Base-by-base conservation (phyloP, 2,888 invertebrate genomes). In the Agriopis marginaria region DNA sequence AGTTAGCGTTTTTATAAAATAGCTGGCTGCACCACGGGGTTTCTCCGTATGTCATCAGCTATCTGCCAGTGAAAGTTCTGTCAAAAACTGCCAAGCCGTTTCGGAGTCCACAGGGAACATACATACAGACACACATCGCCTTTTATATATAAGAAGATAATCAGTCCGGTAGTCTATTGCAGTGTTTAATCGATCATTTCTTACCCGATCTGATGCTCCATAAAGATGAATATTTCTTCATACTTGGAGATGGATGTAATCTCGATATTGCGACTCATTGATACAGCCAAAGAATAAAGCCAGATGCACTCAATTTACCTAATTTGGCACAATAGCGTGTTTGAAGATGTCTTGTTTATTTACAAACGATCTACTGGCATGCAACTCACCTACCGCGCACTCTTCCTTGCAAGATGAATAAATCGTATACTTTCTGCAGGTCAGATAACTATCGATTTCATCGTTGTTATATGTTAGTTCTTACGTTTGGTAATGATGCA, bases 341-440 rank as follows among this genome's bases (percentile, higher is more conserved):
- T 74, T 75, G 73, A 76, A 74, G 72, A 75, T 78, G 79, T 75
- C 77, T 32, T 79, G 82, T 80, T 79, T 80, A 82, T 79, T 76
- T 75, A 79, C 77, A 79, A 78, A 76, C 64, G 40, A 50, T 42
- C 76, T 76, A 74, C 72, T 66, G 66, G 70, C 84, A 84, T 84
- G 84, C 84, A 83, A 76, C 77, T 76, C 74, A 75, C 79, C 75
- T 75, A 76, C 77, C 74, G 77, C 68, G 67, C 80, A 77, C 80
- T 72, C 76, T 72, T 63, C 72, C 77, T 65, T 71, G 72, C 80
- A 72, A 66, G 71, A 82, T 80, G 75, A 74, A 70, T 73, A 74
- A 58, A 58, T 77, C 74, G 72, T 79, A 75, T 71, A 72, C 81
- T 80, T 83, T 80, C 84, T 85, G 87, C 86, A 84, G 74, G 84